These are phyloP conservation scores for Cnemophilus loriae DNA, from an alignment of 2,113 vertebrate species.

Conservation along the genomic window DNA sequence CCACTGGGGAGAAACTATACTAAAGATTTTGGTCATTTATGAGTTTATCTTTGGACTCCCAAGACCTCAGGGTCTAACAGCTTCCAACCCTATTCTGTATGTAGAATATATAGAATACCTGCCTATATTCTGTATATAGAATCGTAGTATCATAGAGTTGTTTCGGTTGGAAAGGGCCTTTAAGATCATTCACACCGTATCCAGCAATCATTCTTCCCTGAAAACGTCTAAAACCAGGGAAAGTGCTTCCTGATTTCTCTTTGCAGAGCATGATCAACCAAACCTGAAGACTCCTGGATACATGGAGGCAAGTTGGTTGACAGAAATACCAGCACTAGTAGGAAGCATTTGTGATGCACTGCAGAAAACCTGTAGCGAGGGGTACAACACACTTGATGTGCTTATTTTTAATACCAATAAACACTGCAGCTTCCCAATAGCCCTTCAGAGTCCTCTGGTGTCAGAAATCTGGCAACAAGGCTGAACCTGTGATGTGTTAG, in stretches of 20 bases:
- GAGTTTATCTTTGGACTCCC: neutral
- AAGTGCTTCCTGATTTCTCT: neutral
- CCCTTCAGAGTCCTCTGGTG: neutral
- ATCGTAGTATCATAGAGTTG: neutral
- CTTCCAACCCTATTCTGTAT: neutral
- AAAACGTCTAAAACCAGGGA: neutral
- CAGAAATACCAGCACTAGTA: neutral
- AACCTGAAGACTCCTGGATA: neutral
- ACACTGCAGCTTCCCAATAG: neutral
- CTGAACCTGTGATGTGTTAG: neutral
- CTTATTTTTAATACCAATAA: neutral
- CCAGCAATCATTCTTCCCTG: neutral
- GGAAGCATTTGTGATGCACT: neutral
- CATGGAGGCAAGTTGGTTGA: rapidly evolving
- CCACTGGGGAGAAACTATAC: neutral
- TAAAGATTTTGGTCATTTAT: neutral
- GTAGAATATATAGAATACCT: neutral
- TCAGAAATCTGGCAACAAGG: neutral
- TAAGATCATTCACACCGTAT: neutral
- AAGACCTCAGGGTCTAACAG: neutral
- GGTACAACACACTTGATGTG: neutral
- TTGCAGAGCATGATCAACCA: neutral
- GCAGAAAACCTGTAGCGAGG: neutral
- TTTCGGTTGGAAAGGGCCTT: neutral
- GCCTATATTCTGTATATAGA: neutral